Evolutionary conservation across 2,113 vertebrate species (phyloP), one percentile per base, ranked within the genome.

Genomic region (Calidris pugnax): DNA sequence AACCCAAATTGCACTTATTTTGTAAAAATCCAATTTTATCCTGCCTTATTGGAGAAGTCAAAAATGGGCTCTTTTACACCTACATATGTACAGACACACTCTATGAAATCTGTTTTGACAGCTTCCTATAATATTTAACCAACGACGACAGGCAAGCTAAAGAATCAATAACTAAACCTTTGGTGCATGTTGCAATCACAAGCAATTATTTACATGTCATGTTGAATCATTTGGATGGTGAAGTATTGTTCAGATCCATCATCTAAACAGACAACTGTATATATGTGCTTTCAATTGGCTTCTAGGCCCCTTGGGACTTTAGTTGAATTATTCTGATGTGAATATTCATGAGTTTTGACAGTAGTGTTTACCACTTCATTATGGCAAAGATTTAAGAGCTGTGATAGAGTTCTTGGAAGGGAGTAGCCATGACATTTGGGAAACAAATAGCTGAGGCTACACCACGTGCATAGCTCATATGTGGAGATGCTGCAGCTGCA

Each of bases 341-440:
- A 96, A 97, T 98, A 98, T 98, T 97, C 96, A 98, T 97, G 86
- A 96, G 59, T 12, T 87, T 91, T 97, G 94, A 97, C 3, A 3
- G 74, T 69, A 84, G 55, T 68, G 47, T 97, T 98, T 97, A 92
- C 87, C 75, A 97, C 92, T 97, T 97, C 78, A 94, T 97, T 96
- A 97, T 37, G 57, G 59, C 83, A 94, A 82, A 94, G 89, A 98
- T 97, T 95, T 96, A 97, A 72, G 89, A 73, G 89, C 76, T 69
- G 35, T 55, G 62, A n/a, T 73, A 33, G 48, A 35, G 50, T 73
- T 92, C 92, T 94, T 95, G 93, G 94, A 96, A 91, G 24, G 45
- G 85, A 82, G 60, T 81, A 96, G 57, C 80, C 80, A 53, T 68
- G 89, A 56, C 48, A 84, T 87, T 94, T 89, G 59, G 80, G 83